These are phyloP conservation scores for Drosophila equinoxialis DNA, from an alignment of 1,140 invertebrate genomes.

Conservation along the genomic window DNA sequence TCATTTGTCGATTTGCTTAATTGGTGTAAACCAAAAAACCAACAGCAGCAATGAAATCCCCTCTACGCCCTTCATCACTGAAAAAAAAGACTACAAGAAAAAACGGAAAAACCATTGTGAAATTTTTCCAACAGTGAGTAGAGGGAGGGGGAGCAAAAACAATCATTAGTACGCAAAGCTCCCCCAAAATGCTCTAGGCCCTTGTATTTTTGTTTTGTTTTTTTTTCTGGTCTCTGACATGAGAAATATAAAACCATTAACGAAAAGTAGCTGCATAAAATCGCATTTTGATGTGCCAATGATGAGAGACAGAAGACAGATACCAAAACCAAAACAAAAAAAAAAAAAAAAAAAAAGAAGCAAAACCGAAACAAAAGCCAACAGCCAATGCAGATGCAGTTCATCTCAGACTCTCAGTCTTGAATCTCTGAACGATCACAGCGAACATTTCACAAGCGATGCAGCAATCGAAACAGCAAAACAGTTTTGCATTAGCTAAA, in stretches of 20 bases:
- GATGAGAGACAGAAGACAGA: slow-evolving; percentile 38
- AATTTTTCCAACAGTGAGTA: not conserved
- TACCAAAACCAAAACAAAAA: not conserved
- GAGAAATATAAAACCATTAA: slow-evolving; percentile 41
- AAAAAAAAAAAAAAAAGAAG: not conserved
- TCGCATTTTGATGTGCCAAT: slow-evolving; percentile 63
- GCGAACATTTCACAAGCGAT: slow-evolving; percentile 53
- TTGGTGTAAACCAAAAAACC: not conserved
- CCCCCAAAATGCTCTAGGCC: slow-evolving; percentile 9
- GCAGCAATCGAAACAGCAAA: slow-evolving; percentile 16
- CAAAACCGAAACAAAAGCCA: slow-evolving; percentile 51
- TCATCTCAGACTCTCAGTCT: slow-evolving; percentile 13
- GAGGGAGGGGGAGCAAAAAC: not conserved
- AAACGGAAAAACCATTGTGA: not conserved
- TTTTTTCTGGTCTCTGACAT: slow-evolving; percentile 4
- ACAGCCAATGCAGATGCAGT: slow-evolving; percentile 18
- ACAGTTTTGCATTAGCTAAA: slow-evolving; percentile 16
- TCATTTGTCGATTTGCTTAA: slow-evolving; percentile 9
- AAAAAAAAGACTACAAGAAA: not conserved
- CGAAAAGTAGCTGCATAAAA: slow-evolving; percentile 46
- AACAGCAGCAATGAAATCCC: not conserved
- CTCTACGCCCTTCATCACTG: too few relatives aligned
- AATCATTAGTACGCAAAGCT: slow-evolving; percentile 32
- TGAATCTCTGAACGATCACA: slow-evolving; percentile 37
- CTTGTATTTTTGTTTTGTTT: not conserved